Conservation (phyloP, 2,888 invertebrate genomes). For the Tetragnatha montana region DNA sequence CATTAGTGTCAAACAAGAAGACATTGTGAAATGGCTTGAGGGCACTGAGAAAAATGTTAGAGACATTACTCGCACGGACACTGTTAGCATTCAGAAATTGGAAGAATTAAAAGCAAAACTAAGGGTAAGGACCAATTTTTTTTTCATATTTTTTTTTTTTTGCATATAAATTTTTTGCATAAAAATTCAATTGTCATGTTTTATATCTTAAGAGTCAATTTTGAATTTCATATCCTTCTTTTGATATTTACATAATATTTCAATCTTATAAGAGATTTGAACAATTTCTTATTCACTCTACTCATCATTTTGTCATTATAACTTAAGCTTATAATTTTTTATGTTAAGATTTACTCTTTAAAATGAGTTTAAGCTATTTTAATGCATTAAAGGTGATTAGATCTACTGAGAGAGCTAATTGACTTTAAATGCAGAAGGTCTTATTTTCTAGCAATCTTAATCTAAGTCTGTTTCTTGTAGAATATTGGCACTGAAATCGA, state of each 20-base stretch:
- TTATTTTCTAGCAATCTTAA: background rate
- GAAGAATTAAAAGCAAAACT: conserved; percentile 86
- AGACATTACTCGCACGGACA: conserved; percentile 37
- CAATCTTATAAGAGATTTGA: no score
- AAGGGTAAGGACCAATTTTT: conserved; percentile 79
- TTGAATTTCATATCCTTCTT: no score
- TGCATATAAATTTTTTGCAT: no score
- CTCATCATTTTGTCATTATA: no score
- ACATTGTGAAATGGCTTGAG: conserved; percentile 60
- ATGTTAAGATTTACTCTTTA: no score
- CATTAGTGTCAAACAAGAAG: conserved; percentile 54
- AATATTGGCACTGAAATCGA: conserved; percentile 46
- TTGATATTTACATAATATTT: no score
- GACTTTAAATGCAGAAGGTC: background rate
- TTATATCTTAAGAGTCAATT: no score
- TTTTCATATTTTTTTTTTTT: no score
- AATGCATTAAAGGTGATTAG: background rate
- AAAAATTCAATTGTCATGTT: no score
- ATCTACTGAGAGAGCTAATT: background rate
- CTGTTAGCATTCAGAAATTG: conserved; percentile 77
- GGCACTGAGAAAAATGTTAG: conserved; percentile 48
- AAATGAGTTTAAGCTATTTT: background rate
- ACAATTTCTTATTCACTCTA: no score
- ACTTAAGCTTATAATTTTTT: no score
- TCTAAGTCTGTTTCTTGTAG: conserved; percentile 11